Percentiles rank a stretch among this genome's conserved stretches.
Evolutionary conservation across 2,888 invertebrate species (phyloP).

Genomic region (Cosmia pyralina): DNA sequence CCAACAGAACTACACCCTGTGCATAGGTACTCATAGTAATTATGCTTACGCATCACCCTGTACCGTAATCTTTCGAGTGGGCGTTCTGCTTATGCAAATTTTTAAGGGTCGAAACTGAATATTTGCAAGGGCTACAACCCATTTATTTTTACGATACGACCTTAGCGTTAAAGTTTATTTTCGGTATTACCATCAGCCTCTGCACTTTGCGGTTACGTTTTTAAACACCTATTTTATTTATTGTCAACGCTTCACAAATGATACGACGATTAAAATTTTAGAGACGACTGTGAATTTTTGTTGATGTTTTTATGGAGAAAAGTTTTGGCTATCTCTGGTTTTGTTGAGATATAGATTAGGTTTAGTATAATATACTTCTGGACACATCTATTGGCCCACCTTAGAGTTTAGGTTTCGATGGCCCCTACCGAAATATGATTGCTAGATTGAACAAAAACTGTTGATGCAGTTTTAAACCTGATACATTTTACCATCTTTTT

Average conservation of each 20-base stretch:
- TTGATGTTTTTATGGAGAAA: background rate
- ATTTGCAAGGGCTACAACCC: slow-evolving; percentile 72
- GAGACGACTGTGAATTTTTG: background rate
- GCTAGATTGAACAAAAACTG: no score
- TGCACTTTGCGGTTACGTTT: slow-evolving; percentile 66
- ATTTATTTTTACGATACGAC: slow-evolving; percentile 75
- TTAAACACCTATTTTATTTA: slow-evolving; percentile 60
- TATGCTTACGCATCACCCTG: slow-evolving; percentile 60
- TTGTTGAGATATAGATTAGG: background rate
- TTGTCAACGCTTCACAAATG: slow-evolving; percentile 50
- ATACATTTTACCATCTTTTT: no score
- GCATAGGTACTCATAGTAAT: slow-evolving; percentile 42
- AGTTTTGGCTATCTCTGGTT: background rate
- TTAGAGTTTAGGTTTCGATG: no score
- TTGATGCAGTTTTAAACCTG: no score
- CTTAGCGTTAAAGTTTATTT: slow-evolving; percentile 71
- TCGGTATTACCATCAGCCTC: slow-evolving; percentile 65
- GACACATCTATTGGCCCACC: no score
- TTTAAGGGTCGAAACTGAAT: slow-evolving; percentile 70
- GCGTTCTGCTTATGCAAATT: slow-evolving; percentile 73
- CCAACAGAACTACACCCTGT: slow-evolving; percentile 18
- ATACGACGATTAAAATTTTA: slow-evolving; percentile 22
- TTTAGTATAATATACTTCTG: no score
- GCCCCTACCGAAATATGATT: no score
- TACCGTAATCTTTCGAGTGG: slow-evolving; percentile 65